Conservation (phyloP, 2,113 vertebrate genomes). For the Gavialis gangeticus region DNA sequence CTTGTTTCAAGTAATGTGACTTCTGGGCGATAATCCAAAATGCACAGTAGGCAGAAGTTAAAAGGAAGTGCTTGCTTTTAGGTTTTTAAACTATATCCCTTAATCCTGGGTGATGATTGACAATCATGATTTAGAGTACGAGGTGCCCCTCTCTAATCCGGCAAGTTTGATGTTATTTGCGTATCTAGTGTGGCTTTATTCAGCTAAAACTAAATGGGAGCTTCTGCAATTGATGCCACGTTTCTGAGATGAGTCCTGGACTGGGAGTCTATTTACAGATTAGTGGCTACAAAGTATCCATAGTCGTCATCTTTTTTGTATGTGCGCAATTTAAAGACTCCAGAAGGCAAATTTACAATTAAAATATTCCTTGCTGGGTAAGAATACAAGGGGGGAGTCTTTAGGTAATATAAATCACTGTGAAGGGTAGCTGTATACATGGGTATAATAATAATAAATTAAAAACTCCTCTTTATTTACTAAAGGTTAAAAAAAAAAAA, state of each 20-base stretch:
- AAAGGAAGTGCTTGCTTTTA: constrained; percentile 99
- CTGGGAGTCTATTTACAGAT: constrained; percentile 85
- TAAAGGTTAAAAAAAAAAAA: constrained; percentile 31
- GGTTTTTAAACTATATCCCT: constrained; percentile 99
- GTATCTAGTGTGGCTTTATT: constrained; percentile 96
- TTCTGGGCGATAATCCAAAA: constrained; percentile 86
- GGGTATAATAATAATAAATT: constrained; percentile 73
- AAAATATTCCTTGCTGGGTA: constrained; percentile 79
- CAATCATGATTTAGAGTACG: constrained; percentile 99
- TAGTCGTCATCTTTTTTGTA: constrained; percentile 63
- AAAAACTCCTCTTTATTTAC: constrained; percentile 66
- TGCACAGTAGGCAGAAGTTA: constrained; percentile 88
- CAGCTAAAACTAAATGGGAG: constrained; percentile 84
- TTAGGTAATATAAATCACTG: constrained; percentile 72
- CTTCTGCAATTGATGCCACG: constrained; percentile 83
- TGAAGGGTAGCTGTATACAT: constrained; percentile 68
- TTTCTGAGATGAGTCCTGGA: constrained; percentile 82
- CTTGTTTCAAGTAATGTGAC: constrained; percentile 91
- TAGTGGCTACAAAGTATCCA: constrained; percentile 75
- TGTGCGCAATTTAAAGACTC: constrained; percentile 75
- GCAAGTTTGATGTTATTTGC: constrained; percentile 99
- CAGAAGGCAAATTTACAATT: constrained; percentile 80
- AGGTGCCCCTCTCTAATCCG: constrained; percentile 99
- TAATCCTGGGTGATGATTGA: constrained; percentile 99
- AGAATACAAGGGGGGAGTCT: constrained; percentile 68